Evolutionary conservation across 1,140 invertebrate species (phyloP).

Genomic region (Patella vulgata): DNA sequence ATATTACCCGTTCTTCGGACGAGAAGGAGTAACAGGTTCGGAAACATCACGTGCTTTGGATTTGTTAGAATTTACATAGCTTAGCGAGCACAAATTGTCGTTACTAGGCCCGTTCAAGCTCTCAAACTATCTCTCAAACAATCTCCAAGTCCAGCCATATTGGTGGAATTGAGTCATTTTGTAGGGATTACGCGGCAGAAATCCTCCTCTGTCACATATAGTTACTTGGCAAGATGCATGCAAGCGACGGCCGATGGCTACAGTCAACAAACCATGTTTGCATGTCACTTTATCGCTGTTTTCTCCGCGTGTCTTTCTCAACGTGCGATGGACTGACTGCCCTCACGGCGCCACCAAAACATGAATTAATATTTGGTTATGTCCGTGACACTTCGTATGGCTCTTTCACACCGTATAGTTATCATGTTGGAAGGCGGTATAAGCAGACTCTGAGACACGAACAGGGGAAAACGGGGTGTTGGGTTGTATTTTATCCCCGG

Average conservation of each 20-base stretch:
- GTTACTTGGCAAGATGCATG: conserved; percentile 16
- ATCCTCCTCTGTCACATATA: conserved; percentile 14
- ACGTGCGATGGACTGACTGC: conserved; percentile 1
- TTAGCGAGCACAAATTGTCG: not conserved
- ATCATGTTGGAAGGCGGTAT: conserved; percentile 1
- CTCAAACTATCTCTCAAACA: conserved; percentile 7
- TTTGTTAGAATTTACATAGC: conserved; percentile 10
- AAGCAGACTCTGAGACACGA: too few species aligned
- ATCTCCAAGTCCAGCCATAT: conserved; percentile 4
- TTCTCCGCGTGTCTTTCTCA: conserved; percentile 8
- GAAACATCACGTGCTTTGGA: conserved; percentile 4
- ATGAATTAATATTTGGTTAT: conserved; percentile 20
- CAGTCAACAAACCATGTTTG: conserved; percentile 13
- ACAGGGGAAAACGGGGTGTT: too few species aligned
- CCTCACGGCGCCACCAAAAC: conserved; percentile 7
- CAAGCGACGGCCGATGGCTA: conserved; percentile 6
- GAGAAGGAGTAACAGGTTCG: not conserved
- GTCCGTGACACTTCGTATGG: conserved; percentile 10
- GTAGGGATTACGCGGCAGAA: conserved; percentile 9
- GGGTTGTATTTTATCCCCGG: too few species aligned
- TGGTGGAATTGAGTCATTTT: conserved; percentile 14
- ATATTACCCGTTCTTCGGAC: conserved; percentile 4
- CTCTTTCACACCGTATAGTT: conserved; percentile 6
- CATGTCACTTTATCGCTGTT: conserved; percentile 9
- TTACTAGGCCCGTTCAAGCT: not conserved